A percentile compares a stretch with the other conserved stretches of the same genome.
phyloP scores from a whole-genome alignment of 2,888 invertebrate species.

The Thymelicus lineola region DNA sequence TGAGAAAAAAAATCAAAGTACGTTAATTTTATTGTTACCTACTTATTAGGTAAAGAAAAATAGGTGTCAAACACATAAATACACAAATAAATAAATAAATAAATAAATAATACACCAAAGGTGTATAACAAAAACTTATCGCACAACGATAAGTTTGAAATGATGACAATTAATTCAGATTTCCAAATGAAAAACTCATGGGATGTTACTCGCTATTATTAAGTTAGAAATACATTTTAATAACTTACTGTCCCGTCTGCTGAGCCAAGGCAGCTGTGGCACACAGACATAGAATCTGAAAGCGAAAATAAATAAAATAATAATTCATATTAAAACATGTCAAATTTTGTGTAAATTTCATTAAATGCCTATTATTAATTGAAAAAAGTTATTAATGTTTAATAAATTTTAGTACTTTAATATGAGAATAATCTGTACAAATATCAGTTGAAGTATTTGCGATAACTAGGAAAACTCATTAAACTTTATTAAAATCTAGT shows the following conservation, averaged over 20 bases:
- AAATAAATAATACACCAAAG: neutral
- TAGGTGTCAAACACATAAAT: too few relatives aligned
- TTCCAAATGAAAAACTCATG: too few relatives aligned
- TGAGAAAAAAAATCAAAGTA: constrained; percentile 35
- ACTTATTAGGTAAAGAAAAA: too few relatives aligned
- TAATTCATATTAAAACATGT: neutral
- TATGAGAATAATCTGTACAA: too few relatives aligned
- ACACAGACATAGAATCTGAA: constrained; percentile 67
- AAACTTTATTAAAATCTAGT: neutral
- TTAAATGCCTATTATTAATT: neutral
- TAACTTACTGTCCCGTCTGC: constrained; percentile 56
- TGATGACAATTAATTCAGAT: too few relatives aligned
- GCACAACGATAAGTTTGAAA: too few relatives aligned
- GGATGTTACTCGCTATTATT: neutral
- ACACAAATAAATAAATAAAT: neutral
- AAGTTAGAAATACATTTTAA: neutral
- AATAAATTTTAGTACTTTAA: too few relatives aligned
- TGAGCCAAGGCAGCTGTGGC: constrained; percentile 68
- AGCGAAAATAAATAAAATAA: constrained; percentile 40
- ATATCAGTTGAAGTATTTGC: too few relatives aligned
- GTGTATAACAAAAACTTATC: too few relatives aligned
- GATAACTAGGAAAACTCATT: too few relatives aligned
- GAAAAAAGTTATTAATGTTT: neutral
- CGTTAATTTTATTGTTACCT: too few relatives aligned
- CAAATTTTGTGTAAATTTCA: neutral